phyloP scores from a whole-genome alignment of 2,797 vertebrate genomes.

The Pseudomugil gertrudae region DNA sequence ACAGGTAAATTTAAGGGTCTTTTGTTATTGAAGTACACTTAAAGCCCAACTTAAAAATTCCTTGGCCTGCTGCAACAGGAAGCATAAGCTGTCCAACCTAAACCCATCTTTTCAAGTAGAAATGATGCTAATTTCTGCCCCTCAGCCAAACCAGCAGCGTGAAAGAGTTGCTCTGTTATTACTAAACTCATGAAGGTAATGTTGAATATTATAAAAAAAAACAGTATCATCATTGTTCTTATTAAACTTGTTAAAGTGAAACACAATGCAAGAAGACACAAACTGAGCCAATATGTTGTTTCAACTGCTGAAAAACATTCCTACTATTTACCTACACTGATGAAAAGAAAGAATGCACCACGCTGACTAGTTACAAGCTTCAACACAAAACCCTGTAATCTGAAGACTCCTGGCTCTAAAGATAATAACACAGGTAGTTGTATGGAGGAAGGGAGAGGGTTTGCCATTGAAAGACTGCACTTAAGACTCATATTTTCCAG shows the following conservation, averaged over 20 bases:
- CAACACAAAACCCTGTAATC: constrained; percentile 75
- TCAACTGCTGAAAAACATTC: constrained; percentile 31
- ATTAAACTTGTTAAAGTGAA: background rate
- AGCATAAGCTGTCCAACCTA: constrained; percentile 32
- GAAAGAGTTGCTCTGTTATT: constrained; percentile 47
- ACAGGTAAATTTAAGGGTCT: constrained; percentile 62
- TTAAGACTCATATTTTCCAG: constrained; percentile 42
- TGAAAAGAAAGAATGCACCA: constrained; percentile 68
- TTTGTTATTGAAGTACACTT: constrained; percentile 69
- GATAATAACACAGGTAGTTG: constrained; percentile 73
- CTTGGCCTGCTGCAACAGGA: constrained; percentile 73
- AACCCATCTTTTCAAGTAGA: constrained; percentile 19
- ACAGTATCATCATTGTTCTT: background rate
- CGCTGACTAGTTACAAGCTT: constrained; percentile 64
- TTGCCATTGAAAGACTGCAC: constrained; percentile 34
- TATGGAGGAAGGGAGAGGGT: constrained; percentile 4
- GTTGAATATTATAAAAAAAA: background rate
- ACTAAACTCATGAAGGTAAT: constrained; percentile 14
- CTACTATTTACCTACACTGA: constrained; percentile 36
- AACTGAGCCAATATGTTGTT: background rate
- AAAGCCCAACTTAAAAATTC: constrained; percentile 61
- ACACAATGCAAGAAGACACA: background rate
- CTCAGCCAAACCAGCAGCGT: constrained; percentile 23
- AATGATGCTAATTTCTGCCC: constrained; percentile 32
- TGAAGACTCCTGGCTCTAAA: constrained; percentile 57